These are phyloP conservation scores for Luidia sarsii DNA, from an alignment of 53 echinoderm and acorn worm genomes.

Conservation along the genomic window DNA sequence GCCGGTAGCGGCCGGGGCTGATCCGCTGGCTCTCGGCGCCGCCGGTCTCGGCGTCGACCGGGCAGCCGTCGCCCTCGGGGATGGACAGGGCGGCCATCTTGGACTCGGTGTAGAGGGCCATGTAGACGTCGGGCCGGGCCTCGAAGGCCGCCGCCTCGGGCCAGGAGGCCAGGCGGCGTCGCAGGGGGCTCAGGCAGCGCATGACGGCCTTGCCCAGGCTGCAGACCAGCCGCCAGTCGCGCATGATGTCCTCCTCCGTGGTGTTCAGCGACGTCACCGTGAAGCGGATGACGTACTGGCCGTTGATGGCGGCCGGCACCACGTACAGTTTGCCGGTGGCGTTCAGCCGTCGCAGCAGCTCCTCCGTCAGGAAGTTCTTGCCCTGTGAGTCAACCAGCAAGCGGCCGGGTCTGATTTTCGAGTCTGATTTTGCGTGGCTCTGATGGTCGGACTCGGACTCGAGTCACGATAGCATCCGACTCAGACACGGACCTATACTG, in stretches of 20 bases:
- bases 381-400: too few species aligned
- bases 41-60: slow-evolving; percentile 32
- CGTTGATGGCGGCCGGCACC: slow-evolving; percentile 91
- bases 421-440: too few species aligned
- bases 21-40: slow-evolving; percentile 13
- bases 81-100: slow-evolving; percentile 42
- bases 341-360: slow-evolving; percentile 83
- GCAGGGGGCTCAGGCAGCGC: slow-evolving; percentile 59
- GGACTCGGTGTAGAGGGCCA: slow-evolving; percentile 48
- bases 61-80: slow-evolving; percentile 33
- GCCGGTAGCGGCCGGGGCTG: slow-evolving; percentile 7
- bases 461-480: too few species aligned
- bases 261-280: slow-evolving; percentile 94
- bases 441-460: too few species aligned
- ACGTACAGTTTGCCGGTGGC: slow-evolving; percentile 83
- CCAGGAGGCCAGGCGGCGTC: slow-evolving; percentile 83
- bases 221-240: slow-evolving; percentile 91
- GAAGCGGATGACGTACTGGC: slow-evolving; percentile 89
- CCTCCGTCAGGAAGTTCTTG: slow-evolving; percentile 79
- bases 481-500: too few species aligned
- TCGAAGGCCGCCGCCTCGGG: slow-evolving; percentile 69
- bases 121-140: slow-evolving; percentile 52
- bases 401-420: too few species aligned
- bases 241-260: slow-evolving; percentile 77
- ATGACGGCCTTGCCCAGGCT: slow-evolving; percentile 71